phyloP scores from a whole-genome alignment of 1,140 invertebrate species.

The Agraylea sexmaculata region DNA sequence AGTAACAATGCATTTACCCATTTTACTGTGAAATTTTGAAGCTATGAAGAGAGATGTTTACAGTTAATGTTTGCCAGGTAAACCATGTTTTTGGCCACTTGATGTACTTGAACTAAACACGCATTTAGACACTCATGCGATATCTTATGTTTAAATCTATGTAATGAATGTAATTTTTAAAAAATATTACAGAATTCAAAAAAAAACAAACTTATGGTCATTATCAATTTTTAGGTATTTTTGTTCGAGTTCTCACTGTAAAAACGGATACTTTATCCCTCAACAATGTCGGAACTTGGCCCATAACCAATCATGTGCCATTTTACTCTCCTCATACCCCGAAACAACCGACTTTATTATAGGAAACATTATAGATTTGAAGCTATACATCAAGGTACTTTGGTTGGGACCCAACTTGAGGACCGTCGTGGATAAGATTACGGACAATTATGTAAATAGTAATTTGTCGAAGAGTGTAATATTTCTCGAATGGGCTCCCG shows the following conservation, averaged over 20 bases:
- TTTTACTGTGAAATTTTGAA: too few species aligned
- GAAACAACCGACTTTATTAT: constrained; percentile 39
- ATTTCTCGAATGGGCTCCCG: constrained; percentile 57
- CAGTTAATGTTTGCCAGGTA: too few species aligned
- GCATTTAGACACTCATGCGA: too few species aligned
- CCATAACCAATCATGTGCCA: constrained; percentile 35
- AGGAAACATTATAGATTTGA: constrained; percentile 41
- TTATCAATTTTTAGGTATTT: constrained; percentile 32
- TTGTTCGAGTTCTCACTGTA: constrained; percentile 40
- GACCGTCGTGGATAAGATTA: constrained; percentile 34
- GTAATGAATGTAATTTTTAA: too few species aligned
- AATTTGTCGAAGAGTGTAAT: constrained; percentile 39
- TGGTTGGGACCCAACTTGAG: constrained; percentile 51
- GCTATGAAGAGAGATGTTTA: too few species aligned
- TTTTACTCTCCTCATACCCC: constrained; percentile 44
- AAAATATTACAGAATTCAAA: neutral
- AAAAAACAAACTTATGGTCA: neutral
- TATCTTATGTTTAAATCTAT: too few species aligned
- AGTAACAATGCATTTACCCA: too few species aligned
- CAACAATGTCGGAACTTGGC: constrained; percentile 33
- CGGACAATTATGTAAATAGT: constrained; percentile 24
- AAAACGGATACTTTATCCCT: constrained; percentile 46
- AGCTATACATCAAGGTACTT: constrained; percentile 45
- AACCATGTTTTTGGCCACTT: too few species aligned
- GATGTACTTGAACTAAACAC: too few species aligned